Conservation (phyloP, 2,113 vertebrate species). For the Hemibagrus wyckioides region DNA sequence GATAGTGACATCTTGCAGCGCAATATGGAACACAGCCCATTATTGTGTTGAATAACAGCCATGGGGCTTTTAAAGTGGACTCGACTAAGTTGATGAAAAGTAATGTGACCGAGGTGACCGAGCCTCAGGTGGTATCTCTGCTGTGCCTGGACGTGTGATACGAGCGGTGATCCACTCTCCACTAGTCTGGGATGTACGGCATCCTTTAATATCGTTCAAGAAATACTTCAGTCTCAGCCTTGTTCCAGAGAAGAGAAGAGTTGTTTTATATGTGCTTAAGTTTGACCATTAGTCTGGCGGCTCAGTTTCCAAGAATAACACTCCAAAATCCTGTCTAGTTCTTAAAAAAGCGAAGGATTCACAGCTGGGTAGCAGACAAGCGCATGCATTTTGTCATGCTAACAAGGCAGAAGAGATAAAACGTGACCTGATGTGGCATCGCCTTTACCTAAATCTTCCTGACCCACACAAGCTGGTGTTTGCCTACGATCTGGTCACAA, state of each 20-base stretch:
- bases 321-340: not conserved
- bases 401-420: slow-evolving; percentile 39
- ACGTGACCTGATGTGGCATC: not conserved
- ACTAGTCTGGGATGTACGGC: not conserved
- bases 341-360: slow-evolving; percentile 16
- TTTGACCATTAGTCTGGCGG: slow-evolving; percentile 4
- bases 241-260: not conserved
- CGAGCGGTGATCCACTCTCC: not conserved
- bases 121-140: slow-evolving; percentile 30
- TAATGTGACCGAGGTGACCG: not conserved
- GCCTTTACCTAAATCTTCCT: not conserved
- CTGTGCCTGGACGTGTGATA: slow-evolving; percentile 12
- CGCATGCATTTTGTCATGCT: slow-evolving; percentile 11
- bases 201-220: not conserved
- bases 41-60: slow-evolving; percentile 42
- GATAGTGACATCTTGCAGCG: slow-evolving; percentile 35
- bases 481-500: not conserved
- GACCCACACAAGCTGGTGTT: slow-evolving; percentile 16
- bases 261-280: slow-evolving; percentile 24
- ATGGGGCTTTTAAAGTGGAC: slow-evolving; percentile 46
- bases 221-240: not conserved
- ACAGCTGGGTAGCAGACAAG: slow-evolving; percentile 29
- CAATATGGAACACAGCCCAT: slow-evolving; percentile 35
- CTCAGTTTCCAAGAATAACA: slow-evolving; percentile 23
- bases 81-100: slow-evolving; percentile 39